Evolutionary conservation across 2,113 vertebrate genomes (phyloP), one percentile per base, ranked within the genome.

Genomic region (Lepus timidus): DNA sequence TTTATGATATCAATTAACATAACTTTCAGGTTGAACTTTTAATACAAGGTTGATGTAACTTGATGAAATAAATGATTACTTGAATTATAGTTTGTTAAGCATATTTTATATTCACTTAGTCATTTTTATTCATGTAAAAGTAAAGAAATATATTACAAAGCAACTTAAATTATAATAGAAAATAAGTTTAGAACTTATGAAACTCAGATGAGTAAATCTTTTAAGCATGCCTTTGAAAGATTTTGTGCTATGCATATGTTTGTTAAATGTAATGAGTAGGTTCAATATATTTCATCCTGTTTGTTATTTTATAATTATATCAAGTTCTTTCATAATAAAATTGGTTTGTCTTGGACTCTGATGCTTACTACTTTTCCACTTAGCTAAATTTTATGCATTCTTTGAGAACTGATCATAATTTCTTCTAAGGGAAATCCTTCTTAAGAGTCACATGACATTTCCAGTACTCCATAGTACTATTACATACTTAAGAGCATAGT

Each of bases 141-240:
- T 39, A 2, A 68, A 22, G 14, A 13, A 93, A 49, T 85, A 36
- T 52, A 4, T 64, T 58, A 52, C 7, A 86, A 12, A 85, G 1
- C 31, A 83, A 65, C 12, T 55, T 52, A 71, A 36, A 73, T 29
- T 64, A 10, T 20, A 83, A 36, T 44, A 17, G n/a, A 92, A 81
- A 75, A 16, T 49, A 90, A 49, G 70, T 78, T 52, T 68, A 92
- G 19, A 87, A 74, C 75, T 93, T 9, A 71, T 87, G n/a, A 83
- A 74, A 52, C 52, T 0, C 1, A 12, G 6, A 22, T 58, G 10
- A 91, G 8, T 58, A 52, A 39, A 39, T 75, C 5, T 80, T 64
- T 64, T 39, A 74, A 27, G 17, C 3, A 71, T 36, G 20, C 1
- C 85, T 79, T 90, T 79, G n/a, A 93, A 94, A 92, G 16, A 29